These are phyloP conservation scores for Limenitis camilla DNA, from an alignment of 2,888 invertebrate genomes.

Conservation along the genomic window DNA sequence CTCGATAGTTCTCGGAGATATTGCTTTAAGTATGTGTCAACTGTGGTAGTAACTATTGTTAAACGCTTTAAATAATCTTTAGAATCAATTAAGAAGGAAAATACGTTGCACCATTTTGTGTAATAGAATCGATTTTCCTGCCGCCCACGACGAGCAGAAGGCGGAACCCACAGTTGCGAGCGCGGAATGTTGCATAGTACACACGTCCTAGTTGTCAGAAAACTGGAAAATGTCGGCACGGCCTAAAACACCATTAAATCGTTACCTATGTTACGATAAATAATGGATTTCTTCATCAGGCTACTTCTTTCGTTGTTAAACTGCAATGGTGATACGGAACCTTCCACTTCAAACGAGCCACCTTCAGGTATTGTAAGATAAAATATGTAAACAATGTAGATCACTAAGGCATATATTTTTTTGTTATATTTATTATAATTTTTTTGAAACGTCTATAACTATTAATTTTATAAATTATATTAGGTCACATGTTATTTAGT, in stretches of 20 bases:
- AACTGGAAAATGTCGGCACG: constrained; percentile 4
- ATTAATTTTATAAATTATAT: too few relatives aligned
- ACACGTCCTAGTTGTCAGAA: constrained; percentile 15
- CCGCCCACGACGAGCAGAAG: constrained; percentile 8
- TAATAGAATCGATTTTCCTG: constrained; percentile 27
- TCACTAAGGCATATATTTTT: too few relatives aligned
- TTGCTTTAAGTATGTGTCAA: too few relatives aligned
- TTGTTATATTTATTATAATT: too few relatives aligned
- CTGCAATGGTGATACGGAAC: constrained; percentile 12
- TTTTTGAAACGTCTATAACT: too few relatives aligned
- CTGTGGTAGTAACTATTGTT: too few relatives aligned
- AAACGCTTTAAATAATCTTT: too few relatives aligned
- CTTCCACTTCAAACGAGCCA: constrained; percentile 1
- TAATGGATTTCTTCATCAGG: constrained; percentile 13
- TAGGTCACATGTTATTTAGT: too few relatives aligned
- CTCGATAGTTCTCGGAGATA: background rate
- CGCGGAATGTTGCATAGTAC: constrained; percentile 17
- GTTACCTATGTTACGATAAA: background rate
- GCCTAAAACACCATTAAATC: background rate
- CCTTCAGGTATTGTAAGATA: constrained; percentile 4
- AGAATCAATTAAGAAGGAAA: constrained; percentile 1
- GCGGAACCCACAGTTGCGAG: constrained; percentile 16
- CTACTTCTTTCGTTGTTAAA: constrained; percentile 15
- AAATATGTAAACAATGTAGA: background rate
- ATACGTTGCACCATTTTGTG: constrained; percentile 22